Base-by-base conservation (phyloP, 2,113 vertebrate species). In the Lophura nycthemera region DNA sequence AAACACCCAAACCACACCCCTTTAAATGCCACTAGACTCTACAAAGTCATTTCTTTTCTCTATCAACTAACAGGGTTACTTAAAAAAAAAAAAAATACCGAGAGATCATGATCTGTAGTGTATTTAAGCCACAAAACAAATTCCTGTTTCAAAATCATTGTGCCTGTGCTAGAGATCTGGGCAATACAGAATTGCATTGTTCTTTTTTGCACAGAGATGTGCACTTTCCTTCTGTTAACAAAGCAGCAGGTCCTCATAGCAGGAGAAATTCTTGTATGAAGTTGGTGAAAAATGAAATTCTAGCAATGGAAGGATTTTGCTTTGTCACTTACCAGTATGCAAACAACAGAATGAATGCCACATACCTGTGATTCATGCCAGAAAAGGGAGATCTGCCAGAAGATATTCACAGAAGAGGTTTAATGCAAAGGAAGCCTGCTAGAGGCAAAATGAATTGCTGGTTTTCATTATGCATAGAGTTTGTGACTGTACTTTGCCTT, bases 381-480 rank as follows among this genome's bases (percentile, higher is more conserved):
- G 45, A 96, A 89, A 80, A 30, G 40, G 74, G 17, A 92, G 85
- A 75, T 88, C 32, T 91, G 85, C 91, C 91, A 95, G 48, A 50
- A 50, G 48, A 50, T 22, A 61, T 89, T 95, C 91, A 81, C 83
- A 84, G 83, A 81, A 90, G 88, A 88, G 65, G 12, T 71, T 96
- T 95, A 78, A 86, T 80, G 93, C n/a, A 61, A 94, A 93, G 69
- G 83, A 82, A 38, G 83, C 47, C 82, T 91, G 76, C 65, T 86
- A 65, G 83, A 88, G 65, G 90, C 93, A 94, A 80, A 88, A 90
- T 54, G 73, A 83, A 57, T 57, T 75, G 60, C 82, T 97, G 95
- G 75, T 89, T 95, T 94, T 96, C 91, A 88, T 95, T 95, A 86
- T 6, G 27, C 85, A 77, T 89, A 38, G 69, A 71, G 38, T 88